Evolutionary conservation across 2,113 vertebrate genomes (phyloP).

Genomic region (Excalfactoria chinensis): DNA sequence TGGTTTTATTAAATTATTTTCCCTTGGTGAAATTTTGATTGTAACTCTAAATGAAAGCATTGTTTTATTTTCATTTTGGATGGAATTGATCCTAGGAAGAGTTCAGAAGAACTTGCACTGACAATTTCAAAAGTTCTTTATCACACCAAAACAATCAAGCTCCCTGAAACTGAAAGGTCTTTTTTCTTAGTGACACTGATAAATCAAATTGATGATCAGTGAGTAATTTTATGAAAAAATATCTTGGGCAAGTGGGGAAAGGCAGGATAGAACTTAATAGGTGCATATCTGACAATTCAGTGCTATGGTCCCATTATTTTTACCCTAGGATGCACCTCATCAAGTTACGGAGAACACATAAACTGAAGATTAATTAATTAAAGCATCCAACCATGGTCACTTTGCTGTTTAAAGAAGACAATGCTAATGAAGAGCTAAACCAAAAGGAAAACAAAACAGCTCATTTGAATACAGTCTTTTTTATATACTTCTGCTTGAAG

Average conservation of each 20-base stretch:
- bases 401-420: background rate
- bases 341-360: background rate
- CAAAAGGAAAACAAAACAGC: background rate
- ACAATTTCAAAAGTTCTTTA: background rate
- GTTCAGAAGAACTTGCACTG: background rate
- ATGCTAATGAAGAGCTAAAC: background rate
- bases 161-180: background rate
- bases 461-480: background rate
- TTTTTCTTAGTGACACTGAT: background rate
- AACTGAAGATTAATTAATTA: background rate
- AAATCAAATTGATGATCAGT: background rate
- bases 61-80: background rate
- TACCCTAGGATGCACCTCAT: background rate
- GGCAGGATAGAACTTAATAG: background rate
- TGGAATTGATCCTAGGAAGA: background rate
- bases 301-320: background rate
- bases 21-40: background rate
- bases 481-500: background rate
- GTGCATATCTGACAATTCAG: background rate
- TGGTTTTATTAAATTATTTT: background rate
- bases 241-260: background rate
- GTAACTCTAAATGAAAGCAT: background rate
- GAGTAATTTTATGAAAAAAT: background rate
- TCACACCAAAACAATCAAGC: no score
- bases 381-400: accelerated